Evolutionary conservation across 2,888 invertebrate genomes (phyloP).

Genomic region (Spilosoma lubricipeda): DNA sequence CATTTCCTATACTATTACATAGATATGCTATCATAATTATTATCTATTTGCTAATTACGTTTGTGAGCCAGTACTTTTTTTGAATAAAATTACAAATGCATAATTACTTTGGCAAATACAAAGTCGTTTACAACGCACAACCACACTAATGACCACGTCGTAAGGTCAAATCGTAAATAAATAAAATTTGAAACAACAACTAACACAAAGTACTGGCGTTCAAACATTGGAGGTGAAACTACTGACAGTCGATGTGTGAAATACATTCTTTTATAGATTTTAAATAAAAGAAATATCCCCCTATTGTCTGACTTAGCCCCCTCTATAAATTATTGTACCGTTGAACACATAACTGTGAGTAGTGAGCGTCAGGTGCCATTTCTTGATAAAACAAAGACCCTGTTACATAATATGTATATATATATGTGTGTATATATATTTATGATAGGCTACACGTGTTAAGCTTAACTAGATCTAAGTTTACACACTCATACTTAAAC

Average conservation of each 20-base stretch:
- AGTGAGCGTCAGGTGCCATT: conserved; percentile 69
- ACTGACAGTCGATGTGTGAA: conserved; percentile 60
- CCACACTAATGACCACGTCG: conserved; percentile 56
- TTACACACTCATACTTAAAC: conserved; percentile 57
- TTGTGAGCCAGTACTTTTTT: conserved; percentile 72
- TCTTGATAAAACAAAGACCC: conserved; percentile 78
- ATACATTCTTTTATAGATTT: conserved; percentile 72
- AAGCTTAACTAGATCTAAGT: conserved; percentile 59
- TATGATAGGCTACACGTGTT: conserved; percentile 60
- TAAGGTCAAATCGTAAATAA: conserved; percentile 62
- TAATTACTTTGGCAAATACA: conserved; percentile 78
- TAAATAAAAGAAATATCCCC: conserved; percentile 74
- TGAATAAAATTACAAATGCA: conserved; percentile 78
- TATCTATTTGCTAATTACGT: conserved; percentile 62
- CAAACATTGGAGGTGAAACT: conserved; percentile 58
- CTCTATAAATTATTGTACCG: conserved; percentile 55
- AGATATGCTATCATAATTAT: conserved; percentile 71
- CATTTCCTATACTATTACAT: conserved; percentile 63
- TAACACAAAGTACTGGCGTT: conserved; percentile 68
- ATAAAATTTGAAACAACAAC: conserved; percentile 66
- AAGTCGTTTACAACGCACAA: conserved; percentile 63
- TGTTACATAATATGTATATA: conserved; percentile 55
- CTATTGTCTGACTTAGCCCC: conserved; percentile 56
- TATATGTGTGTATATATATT: conserved; percentile 45
- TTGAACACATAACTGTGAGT: conserved; percentile 61